These are phyloP conservation scores for Asteroscopus sphinx DNA, from an alignment of 2,888 invertebrate genomes.

Conservation along the genomic window DNA sequence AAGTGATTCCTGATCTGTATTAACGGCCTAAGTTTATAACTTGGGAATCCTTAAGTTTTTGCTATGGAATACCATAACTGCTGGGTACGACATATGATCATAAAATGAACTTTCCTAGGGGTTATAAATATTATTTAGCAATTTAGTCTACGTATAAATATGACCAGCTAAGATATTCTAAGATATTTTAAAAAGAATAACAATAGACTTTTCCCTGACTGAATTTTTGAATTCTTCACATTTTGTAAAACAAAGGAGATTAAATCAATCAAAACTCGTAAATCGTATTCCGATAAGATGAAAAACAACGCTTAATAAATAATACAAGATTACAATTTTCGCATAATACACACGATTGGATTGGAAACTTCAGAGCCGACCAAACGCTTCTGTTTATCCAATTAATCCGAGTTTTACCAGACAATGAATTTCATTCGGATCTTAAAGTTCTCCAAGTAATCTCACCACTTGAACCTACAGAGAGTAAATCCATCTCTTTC, in stretches of 20 bases:
- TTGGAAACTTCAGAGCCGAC: constrained; percentile 60
- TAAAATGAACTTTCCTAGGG: constrained; percentile 17
- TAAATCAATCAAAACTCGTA: constrained; percentile 8
- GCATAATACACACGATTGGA: constrained; percentile 50
- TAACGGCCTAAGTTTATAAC: constrained; percentile 55
- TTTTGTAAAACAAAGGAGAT: constrained; percentile 5
- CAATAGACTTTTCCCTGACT: too few relatives aligned
- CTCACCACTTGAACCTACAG: constrained; percentile 57
- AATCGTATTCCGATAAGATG: constrained; percentile 7
- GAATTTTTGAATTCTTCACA: not conserved
- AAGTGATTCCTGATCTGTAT: constrained; percentile 60
- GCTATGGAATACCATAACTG: constrained; percentile 21
- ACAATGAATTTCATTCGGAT: constrained; percentile 70
- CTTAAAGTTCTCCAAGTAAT: constrained; percentile 72
- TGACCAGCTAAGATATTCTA: too few relatives aligned
- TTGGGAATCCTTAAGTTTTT: constrained; percentile 52
- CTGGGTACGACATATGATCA: constrained; percentile 9
- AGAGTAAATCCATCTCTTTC: constrained; percentile 56
- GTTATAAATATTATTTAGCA: too few relatives aligned
- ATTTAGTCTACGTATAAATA: too few relatives aligned
- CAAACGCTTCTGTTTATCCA: constrained; percentile 67
- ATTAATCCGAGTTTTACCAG: constrained; percentile 71
- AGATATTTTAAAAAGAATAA: too few relatives aligned
- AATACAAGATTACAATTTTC: constrained; percentile 37
- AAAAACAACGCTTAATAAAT: constrained; percentile 28